phyloP scores from a whole-genome alignment of 92 coral and sea anemone genomes.

The Siderastrea siderea region DNA sequence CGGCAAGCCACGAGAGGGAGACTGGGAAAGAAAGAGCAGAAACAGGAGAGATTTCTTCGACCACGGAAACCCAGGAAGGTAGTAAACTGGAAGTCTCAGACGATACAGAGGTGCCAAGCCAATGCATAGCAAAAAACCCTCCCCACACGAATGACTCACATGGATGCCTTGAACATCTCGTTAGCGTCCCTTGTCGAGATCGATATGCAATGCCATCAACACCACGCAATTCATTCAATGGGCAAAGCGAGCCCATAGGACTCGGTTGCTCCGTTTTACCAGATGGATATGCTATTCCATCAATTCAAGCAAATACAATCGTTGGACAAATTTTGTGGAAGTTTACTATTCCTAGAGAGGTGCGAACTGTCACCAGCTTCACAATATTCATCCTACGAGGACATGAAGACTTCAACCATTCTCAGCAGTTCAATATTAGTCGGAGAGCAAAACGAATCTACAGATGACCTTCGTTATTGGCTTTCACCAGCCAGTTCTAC shows the following conservation, averaged over 20 bases:
- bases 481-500: neutral
- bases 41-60: neutral
- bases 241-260: too few species aligned
- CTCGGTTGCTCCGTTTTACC: too few species aligned
- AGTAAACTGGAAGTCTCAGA: too few species aligned
- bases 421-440: neutral
- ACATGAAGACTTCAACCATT: neutral
- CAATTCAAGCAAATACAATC: too few species aligned
- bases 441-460: neutral
- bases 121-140: too few species aligned
- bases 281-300: too few species aligned
- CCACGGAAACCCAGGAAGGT: neutral
- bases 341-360: neutral
- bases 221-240: neutral
- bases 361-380: neutral
- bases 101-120: too few species aligned
- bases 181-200: too few species aligned
- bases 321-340: neutral
- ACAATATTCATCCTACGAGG: neutral
- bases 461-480: neutral
- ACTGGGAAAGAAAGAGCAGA: neutral
- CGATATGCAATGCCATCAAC: too few species aligned
- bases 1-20: neutral
- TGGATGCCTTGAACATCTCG: too few species aligned
- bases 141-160: too few species aligned